These are phyloP conservation scores for Orius insidiosus DNA, from an alignment of 1,140 invertebrate genomes.

Conservation along the genomic window DNA sequence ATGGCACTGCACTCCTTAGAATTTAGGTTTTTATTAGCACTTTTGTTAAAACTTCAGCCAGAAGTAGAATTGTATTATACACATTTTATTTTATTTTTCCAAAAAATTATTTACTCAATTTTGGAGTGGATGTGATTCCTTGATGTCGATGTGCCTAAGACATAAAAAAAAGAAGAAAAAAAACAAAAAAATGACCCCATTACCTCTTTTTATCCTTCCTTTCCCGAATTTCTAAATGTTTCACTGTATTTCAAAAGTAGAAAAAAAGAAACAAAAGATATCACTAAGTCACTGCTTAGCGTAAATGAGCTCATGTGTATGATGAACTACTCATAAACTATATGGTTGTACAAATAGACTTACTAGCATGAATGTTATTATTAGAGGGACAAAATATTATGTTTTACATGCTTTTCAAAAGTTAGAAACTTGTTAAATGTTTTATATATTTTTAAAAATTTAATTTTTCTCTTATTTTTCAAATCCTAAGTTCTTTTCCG, in stretches of 20 bases:
- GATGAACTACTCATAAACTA: conserved; percentile 10
- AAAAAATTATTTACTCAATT: too few relatives aligned
- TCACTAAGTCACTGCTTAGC: conserved; percentile 9
- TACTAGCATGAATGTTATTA: conserved; percentile 12
- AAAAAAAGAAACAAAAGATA: neutral
- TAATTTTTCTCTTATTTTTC: conserved; percentile 9
- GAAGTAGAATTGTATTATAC: neutral
- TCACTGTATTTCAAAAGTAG: conserved; percentile 2
- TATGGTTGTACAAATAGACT: conserved; percentile 17
- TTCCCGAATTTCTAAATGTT: neutral
- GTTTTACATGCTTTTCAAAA: conserved; percentile 14
- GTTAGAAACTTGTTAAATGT: conserved; percentile 16
- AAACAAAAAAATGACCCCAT: too few relatives aligned
- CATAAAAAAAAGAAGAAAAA: too few relatives aligned
- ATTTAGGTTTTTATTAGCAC: neutral
- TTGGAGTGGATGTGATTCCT: too few relatives aligned
- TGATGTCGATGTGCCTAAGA: too few relatives aligned
- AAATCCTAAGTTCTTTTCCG: conserved; percentile 6
- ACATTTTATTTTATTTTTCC: too few relatives aligned
- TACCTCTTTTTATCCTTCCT: too few relatives aligned
- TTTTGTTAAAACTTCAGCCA: neutral
- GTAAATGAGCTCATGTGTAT: conserved; percentile 12
- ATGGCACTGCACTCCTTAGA: neutral
- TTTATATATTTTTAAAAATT: conserved; percentile 16
- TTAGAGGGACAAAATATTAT: conserved; percentile 8